Evolutionary conservation across 2,888 invertebrate species (phyloP), one percentile per base, ranked within the genome.

Genomic region (Leucophora obtusa): DNA sequence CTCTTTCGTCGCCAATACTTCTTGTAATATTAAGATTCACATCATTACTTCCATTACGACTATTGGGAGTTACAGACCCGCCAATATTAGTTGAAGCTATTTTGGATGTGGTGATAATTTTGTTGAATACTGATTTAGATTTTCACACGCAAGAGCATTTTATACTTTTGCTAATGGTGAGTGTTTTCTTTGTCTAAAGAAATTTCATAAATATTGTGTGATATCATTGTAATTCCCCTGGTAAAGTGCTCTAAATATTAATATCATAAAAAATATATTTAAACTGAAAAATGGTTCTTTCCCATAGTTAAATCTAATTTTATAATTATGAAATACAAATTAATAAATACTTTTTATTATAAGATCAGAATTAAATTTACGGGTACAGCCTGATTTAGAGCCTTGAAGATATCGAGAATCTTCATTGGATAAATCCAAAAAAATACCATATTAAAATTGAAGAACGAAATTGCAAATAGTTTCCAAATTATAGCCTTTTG

Each of bases 11-110:
- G 0, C 76, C 76, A 0, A 70, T 4, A 33, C 58, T 71, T 65
- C 76, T 18, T 21, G 58, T 71, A 2, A 77, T 33, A 71, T 77
- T 77, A 3, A 77, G 35, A 1, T 71, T 8, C 33, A 66, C 76
- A 54, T 71, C 71, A 4, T 77, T 65, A 35, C 76, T 77, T 5
- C 56, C 59, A 65, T 77, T 54, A 3, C 15, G n/a, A 24, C 71
- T n/a, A n/a, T n/a, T 76, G 0, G 24, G 21, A 10, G 33, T 76
- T 14, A 65, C 65, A 53, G 51, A 58, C 15, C 76, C 76, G n/a
- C 65, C 70, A 18, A 65, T 53, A 47, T 70, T 14, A 38, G 38
- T 70, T 70, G 76, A 65, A 33, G 70, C 21, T 70, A 76, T 76
- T 7, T 28, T 28, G 3, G 7, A 28, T 28, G 4, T 28, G 7